phyloP scores from a whole-genome alignment of 2,113 vertebrate genomes.

The Copsychus sechellarum region DNA sequence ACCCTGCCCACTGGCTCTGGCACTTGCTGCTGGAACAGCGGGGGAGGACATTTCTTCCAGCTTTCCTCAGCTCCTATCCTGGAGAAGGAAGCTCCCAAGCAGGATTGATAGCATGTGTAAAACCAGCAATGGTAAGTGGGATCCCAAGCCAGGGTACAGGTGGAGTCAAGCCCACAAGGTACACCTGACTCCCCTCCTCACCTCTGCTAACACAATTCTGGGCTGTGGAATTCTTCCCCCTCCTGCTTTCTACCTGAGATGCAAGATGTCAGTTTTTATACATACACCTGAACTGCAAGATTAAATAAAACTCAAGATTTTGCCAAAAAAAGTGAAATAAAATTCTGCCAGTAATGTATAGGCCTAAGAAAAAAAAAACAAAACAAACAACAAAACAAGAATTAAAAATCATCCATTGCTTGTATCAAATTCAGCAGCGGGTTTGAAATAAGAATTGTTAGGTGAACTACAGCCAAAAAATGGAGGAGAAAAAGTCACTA shows the following conservation, averaged over 20 bases:
- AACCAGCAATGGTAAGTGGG: rapidly evolving
- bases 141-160: background rate
- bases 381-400: background rate
- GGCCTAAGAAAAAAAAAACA: too few species aligned
- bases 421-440: background rate
- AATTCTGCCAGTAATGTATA: background rate
- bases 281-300: background rate
- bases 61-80: background rate
- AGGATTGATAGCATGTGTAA: rapidly evolving
- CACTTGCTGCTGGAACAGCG: background rate
- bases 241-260: background rate
- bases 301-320: background rate
- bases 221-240: background rate
- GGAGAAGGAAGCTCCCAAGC: background rate
- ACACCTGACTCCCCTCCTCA: background rate
- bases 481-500: background rate
- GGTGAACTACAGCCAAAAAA: background rate
- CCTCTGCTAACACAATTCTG: background rate
- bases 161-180: background rate
- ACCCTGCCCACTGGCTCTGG: background rate
- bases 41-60: background rate
- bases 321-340: background rate
- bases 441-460: background rate
- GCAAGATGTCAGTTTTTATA: background rate
- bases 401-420: background rate